Percentiles rank a stretch among this genome's conserved stretches.
phyloP scores from a whole-genome alignment of 1,140 invertebrate genomes.

The Adoxophyes honmai region DNA sequence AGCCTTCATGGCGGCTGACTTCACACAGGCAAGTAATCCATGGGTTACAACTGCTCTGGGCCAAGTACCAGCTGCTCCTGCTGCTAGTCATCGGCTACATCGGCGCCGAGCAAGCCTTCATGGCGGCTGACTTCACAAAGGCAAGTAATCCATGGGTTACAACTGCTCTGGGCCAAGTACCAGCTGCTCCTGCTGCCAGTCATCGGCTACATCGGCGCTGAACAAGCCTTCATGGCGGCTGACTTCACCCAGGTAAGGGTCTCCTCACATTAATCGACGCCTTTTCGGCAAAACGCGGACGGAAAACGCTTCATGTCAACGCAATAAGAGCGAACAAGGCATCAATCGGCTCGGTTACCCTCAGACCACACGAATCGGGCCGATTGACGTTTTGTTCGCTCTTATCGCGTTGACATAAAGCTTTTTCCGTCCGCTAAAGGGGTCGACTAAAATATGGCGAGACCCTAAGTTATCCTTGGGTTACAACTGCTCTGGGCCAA shows the following conservation, averaged over 20 bases:
- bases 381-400: no score
- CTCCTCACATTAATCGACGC: no score
- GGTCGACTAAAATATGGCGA: no score
- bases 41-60: constrained; percentile 83
- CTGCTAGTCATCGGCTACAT: constrained; percentile 96
- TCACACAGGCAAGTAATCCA: constrained; percentile 84
- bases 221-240: constrained; percentile 94
- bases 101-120: constrained; percentile 95
- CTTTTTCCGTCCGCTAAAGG: no score
- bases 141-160: constrained; percentile 80
- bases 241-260: constrained; percentile 94
- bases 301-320: no score
- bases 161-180: constrained; percentile 85
- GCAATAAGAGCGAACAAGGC: no score
- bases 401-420: no score
- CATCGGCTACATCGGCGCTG: constrained; percentile 95
- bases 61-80: constrained; percentile 89
- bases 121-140: constrained; percentile 92
- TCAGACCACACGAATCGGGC: no score
- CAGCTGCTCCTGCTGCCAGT: constrained; percentile 93
- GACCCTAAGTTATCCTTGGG: constrained; percentile 51
- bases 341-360: no score
- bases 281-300: no score
- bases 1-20: constrained; percentile 94
- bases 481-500: no score